phyloP scores from a whole-genome alignment of 2,888 invertebrate species.

The Lepidochitona cinerea region DNA sequence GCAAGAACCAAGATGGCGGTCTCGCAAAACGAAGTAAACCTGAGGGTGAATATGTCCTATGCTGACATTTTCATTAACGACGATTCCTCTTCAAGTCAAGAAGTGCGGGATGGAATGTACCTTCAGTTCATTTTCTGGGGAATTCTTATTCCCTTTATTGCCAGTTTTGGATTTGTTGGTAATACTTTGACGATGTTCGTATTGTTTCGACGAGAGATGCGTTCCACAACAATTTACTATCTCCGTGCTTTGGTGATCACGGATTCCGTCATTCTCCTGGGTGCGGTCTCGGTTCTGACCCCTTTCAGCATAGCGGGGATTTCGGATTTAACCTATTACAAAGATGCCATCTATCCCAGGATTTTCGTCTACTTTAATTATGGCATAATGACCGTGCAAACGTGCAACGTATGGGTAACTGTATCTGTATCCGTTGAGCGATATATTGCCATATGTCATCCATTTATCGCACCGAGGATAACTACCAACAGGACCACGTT shows the following conservation, averaged over 20 bases:
- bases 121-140: slow-evolving; percentile 59
- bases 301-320: slow-evolving; percentile 43
- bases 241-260: slow-evolving; percentile 57
- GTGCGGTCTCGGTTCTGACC: slow-evolving; percentile 37
- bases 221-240: slow-evolving; percentile 59
- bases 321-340: slow-evolving; percentile 41
- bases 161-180: slow-evolving; percentile 57
- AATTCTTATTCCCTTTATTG: slow-evolving; percentile 53
- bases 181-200: slow-evolving; percentile 64
- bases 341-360: slow-evolving; percentile 53
- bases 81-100: slow-evolving; percentile 19
- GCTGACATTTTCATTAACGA: slow-evolving; percentile 44
- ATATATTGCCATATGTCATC: slow-evolving; percentile 65
- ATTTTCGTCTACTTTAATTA: slow-evolving; percentile 57
- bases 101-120: slow-evolving; percentile 28
- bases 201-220: slow-evolving; percentile 61
- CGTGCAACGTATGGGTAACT: slow-evolving; percentile 64
- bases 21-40: slow-evolving; percentile 42
- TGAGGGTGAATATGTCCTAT: slow-evolving; percentile 54
- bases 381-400: slow-evolving; percentile 60
- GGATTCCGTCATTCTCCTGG: slow-evolving; percentile 52
- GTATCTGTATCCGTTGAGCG: slow-evolving; percentile 64
- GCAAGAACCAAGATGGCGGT: background rate
- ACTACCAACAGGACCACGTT: slow-evolving; percentile 54
- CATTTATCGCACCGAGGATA: slow-evolving; percentile 54